Base-by-base conservation (phyloP, 2,888 invertebrate genomes). In the Tethea ocularis region DNA sequence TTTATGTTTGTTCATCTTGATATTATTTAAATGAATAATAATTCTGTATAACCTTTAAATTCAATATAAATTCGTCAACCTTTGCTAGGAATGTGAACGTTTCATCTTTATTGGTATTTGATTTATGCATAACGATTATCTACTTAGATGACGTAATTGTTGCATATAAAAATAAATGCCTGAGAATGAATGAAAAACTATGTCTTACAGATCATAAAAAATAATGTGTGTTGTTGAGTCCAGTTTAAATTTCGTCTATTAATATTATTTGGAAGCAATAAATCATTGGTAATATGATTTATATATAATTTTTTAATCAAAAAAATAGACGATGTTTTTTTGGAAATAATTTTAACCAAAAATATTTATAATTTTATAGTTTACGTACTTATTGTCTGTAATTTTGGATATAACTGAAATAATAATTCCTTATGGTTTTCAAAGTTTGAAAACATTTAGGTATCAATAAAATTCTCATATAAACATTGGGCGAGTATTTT, bases 81-180 rank as follows among this genome's bases (percentile, higher is more conserved):
- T 38, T 38, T 38, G n/a, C 5, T 38, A 2, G 7, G 38, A 38
- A n/a, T 38, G 38, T 38, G 38, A 38, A 38, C 10, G 46, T 46
- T 20, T 46, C 46, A 41, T 46, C 46, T 20, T 46, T 41, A 41
- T 17, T 41, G 41, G 7, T 17, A 17, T 41, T 41, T 46, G 46
- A 46, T 46, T 20, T 46, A 46, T 46, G 46, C 46, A 46, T 46
- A 46, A 46, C 46, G 46, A 46, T 46, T n/a, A n/a, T n/a, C n/a
- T n/a, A n/a, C n/a, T n/a, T 20, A 10, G 46, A 10, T 46, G 46
- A 46, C 15, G 46, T 46, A 20, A 46, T 46, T 17, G 20, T 20
- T 20, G 41, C 41, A 41, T 6, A 41, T 41, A 3, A 10, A 46
- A 20, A 10, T 20, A 10, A 20, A 46, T 10, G 20, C 2, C 20